Evolutionary conservation across 2,797 vertebrate species (phyloP), one percentile per base, ranked within the genome.

Genomic region (Acanthornis magna): DNA sequence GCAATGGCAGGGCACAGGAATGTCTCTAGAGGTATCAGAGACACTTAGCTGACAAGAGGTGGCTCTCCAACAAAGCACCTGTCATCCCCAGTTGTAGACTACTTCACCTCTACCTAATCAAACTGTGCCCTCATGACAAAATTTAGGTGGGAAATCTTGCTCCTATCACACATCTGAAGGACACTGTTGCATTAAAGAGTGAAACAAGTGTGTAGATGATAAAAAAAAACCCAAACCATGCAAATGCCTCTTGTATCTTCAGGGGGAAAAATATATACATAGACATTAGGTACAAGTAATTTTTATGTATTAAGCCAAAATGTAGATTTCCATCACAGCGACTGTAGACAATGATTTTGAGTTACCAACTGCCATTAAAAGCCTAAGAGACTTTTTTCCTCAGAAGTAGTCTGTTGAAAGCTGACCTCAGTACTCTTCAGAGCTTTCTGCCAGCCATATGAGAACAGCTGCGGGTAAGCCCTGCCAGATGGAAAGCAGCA

Each of bases 241-340:
- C 15, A 87, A 87, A 53, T 27, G 9, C 8, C 4, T 71, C 36
- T 62, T 26, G 34, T 21, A 40, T 51, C 21, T 72, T 38, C 8
- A 12, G 12, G 12, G 2, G 1, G 0, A 47, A 70, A 45, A 30
- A 40, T 1, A 45, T 1, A 25, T 0, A 5, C 9, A 20, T 7
- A 23, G 16, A 45, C 34, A 20, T 36, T 38, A 29, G 8, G 8
- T 7, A 54, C 30, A 85, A 63, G 22, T 2, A 5, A 29, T 26
- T 63, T 81, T 43, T 21, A 75, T 3, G 5, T 38, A 19, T 47
- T 76, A 43, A 51, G 32, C 42, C 19, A 73, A 89, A 65, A 73
- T 0, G 2, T 1, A 42, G 30, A 66, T 54, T 83, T 72, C 40
- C 68, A 62, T 1, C 72, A 75, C 19, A 38, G 10, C 21, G 30